Evolutionary conservation across 92 coral and sea anemone species (phyloP), one percentile per base, ranked within the genome.

Genomic region (Virgularia gustaviana): DNA sequence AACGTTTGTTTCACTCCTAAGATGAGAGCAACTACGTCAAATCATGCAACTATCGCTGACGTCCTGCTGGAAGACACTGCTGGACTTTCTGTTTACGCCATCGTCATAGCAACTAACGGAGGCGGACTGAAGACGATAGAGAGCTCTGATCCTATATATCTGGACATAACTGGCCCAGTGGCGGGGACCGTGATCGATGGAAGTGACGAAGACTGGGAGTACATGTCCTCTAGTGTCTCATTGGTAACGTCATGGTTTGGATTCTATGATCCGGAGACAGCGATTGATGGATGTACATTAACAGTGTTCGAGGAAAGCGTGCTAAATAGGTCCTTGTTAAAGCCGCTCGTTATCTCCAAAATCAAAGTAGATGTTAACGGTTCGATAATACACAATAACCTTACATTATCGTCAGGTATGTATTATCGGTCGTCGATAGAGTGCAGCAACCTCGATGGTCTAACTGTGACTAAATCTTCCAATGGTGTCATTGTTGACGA

Each of bases 161-260:
- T 89, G 18, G 98, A 92, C 81, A 74, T 72, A 7, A 71, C 94
- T 33, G 94, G 96, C 9, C 98, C 98, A n/a, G 77, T 88, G 36
- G 78, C 33, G 15, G 98, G 98, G 24, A 55, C 71, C 37, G 98
- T 92, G 5, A 82, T 76, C 37, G 98, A 92, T 38, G 98, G 95
- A 4, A 13, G 39, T 34, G 78, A 57, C 43, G 74, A 29, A 0
- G 98, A 92, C 63, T 39, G 75, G 31, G 92, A 92, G 23, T 89
- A 76, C 45, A 78, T 86, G 22, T 76, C 80, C 36, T 65, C 68
- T 38, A 84, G 83, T 42, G 36, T 70, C 45, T 52, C 81, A 28
- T 71, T 92, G 63, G 36, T 76, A 31, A 70, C 71, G 57, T 82
- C 65, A 45, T 92, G 98, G 98, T 72, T 35, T 22, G 96, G 81